A percentile compares a stretch with the other conserved stretches of the same genome.
Conservation (phyloP, 2,797 vertebrate species). For the Oreonectes daqikongensis region DNA sequence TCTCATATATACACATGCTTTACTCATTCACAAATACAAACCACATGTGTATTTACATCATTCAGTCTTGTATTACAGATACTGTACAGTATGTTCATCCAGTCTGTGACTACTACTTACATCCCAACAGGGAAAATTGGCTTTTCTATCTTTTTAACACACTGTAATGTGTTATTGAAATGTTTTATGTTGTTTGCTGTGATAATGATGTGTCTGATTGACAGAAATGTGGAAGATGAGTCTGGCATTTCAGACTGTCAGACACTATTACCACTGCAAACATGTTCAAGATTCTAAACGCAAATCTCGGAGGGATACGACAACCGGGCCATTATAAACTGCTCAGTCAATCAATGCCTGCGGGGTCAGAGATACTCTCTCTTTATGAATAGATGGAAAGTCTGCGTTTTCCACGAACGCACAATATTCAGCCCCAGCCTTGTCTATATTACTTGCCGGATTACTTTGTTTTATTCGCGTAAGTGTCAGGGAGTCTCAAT, state of each 20-base stretch:
- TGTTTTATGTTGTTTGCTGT: constrained; percentile 2
- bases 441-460: too few species aligned
- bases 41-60: neutral
- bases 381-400: constrained; percentile 30
- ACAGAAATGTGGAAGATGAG: neutral
- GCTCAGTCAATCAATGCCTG: constrained; percentile 45
- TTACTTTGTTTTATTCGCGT: too few species aligned
- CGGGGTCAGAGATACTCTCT: constrained; percentile 43
- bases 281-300: neutral
- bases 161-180: neutral
- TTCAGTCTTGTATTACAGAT: too few species aligned
- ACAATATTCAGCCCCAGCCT: too few species aligned
- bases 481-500: too few species aligned
- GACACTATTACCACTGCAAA: constrained; percentile 56
- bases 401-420: too few species aligned
- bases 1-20: neutral
- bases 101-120: neutral
- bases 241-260: constrained; percentile 60
- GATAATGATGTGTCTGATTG: neutral
- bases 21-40: neutral
- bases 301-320: constrained; percentile 10
- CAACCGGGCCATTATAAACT: constrained; percentile 36
- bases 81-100: neutral
- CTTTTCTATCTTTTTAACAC: neutral
- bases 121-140: neutral